Percentiles rank a stretch among this genome's conserved stretches.
Evolutionary conservation across 2,113 vertebrate genomes (phyloP).

Genomic region (Carettochelys insculpta): DNA sequence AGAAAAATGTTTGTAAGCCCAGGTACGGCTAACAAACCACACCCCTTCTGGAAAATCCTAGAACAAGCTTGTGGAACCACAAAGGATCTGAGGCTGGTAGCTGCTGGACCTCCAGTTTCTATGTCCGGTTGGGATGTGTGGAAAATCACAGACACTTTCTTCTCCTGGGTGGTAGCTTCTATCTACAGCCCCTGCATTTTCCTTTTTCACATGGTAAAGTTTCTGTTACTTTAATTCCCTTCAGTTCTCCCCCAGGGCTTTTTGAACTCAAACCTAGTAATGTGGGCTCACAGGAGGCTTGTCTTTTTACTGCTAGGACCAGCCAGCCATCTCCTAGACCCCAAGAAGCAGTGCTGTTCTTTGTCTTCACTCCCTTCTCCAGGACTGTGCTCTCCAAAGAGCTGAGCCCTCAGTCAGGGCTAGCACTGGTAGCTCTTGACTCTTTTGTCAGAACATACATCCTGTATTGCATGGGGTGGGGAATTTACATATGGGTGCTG

Average conservation of each 20-base stretch:
- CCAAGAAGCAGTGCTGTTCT: not conserved
- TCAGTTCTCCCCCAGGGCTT: not conserved
- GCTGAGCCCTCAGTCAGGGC: not conserved
- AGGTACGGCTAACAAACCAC: not conserved
- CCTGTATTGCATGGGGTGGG: fast-evolving
- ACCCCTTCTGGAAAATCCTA: not conserved
- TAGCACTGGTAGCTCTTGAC: fast-evolving
- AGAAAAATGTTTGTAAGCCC: not conserved
- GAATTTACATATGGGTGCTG: fast-evolving
- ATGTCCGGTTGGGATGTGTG: not conserved
- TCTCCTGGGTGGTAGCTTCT: not conserved
- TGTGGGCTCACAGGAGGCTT: not conserved
- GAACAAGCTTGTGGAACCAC: not conserved
- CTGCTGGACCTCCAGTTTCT: not conserved
- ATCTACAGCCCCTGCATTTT: not conserved
- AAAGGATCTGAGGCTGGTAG: not conserved
- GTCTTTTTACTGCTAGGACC: not conserved
- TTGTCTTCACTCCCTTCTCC: not conserved
- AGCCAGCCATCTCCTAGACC: not conserved
- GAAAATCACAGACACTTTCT: not conserved
- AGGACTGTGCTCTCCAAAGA: not conserved
- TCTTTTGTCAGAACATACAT: not conserved
- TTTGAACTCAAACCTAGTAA: not conserved
- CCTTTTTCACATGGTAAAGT: not conserved
- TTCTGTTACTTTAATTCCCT: not conserved